Evolutionary conservation across 1,140 invertebrate species (phyloP), one percentile per base, ranked within the genome.

Genomic region (Lucilia cuprina): DNA sequence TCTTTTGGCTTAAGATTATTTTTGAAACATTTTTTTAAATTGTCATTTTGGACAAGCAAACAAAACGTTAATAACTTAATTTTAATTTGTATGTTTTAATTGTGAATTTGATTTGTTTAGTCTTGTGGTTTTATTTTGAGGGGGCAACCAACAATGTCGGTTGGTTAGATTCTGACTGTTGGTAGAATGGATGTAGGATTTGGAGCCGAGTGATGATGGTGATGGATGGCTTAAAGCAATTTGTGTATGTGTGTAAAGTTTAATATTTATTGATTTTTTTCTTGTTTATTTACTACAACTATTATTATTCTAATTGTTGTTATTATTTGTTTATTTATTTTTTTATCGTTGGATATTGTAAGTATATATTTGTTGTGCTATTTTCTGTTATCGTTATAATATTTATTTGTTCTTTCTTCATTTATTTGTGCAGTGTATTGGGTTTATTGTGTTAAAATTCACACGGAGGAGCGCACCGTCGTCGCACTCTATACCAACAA

Each of bases 401-500:
- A 35, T 13, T 13, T 83, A 65, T 35, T 65, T 83, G 65, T 74
- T 30, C 4, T 82, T 41, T 30, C 3, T 30, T 30, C 25, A 30
- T 30, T 30, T 82, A 55, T 82, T 82, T 35, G 21, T 74, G 84
- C 87, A 89, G 85, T 88, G 84, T 80, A 80, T 80, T 80, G 9
- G 19, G 8, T 49, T 70, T 70, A 74, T 80, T 84, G 65, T 70
- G 77, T 80, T 80, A 80, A 80, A 80, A 80, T 80, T 80, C 47
- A 74, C 85, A 74, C 74, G 49, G 84, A 49, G 80, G 35, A 83
- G 87, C 88, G 87, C 86, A 87, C 86, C 86, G 87, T 50, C 88
- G 89, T 80, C 88, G 89, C 89, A 88, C 89, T 90, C 89, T 87
- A 89, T 87, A 90, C 89, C 87, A 90, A 90, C 89, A 90, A 89